phyloP scores from a whole-genome alignment of 2,113 vertebrate species.

The human (Homo sapiens) region DNA sequence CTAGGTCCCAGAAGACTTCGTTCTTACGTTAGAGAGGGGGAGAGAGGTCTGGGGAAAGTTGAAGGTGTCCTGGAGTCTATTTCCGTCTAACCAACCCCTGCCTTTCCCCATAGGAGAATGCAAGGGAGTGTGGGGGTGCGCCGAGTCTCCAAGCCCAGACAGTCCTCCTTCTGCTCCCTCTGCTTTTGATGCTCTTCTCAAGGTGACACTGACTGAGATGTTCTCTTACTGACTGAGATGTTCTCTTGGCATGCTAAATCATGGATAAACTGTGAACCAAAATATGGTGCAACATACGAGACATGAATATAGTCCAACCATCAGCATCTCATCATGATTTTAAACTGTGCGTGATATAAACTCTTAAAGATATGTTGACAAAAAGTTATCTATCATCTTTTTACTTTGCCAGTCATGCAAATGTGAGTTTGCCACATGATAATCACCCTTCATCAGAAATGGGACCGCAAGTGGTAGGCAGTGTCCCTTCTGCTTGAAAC shows the following conservation, averaged over 20 bases:
- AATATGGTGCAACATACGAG: slow-evolving; percentile 87
- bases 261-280: slow-evolving; percentile 88
- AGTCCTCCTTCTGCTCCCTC: slow-evolving; percentile 84
- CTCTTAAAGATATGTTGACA: slow-evolving; percentile 85
- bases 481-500: slow-evolving; percentile 93
- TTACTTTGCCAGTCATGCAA: slow-evolving; percentile 92
- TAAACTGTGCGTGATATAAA: slow-evolving; percentile 89
- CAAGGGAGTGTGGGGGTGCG: slow-evolving; percentile 94
- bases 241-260: slow-evolving; percentile 88
- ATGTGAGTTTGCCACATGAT: slow-evolving; percentile 90
- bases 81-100: not conserved
- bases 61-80: not conserved
- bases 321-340: slow-evolving; percentile 93
- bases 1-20: not conserved
- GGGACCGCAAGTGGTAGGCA: slow-evolving; percentile 88
- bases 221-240: slow-evolving; percentile 84
- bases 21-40: not conserved
- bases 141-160: slow-evolving; percentile 82
- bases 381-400: slow-evolving; percentile 90
- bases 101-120: slow-evolving; percentile 90
- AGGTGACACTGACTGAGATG: slow-evolving; percentile 92
- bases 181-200: slow-evolving; percentile 86
- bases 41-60: not conserved
- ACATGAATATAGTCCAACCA: slow-evolving; percentile 87
- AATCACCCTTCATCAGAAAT: slow-evolving; percentile 83